These are phyloP conservation scores for Hippopotamus amphibius DNA, from an alignment of 2,113 vertebrate species.

Conservation along the genomic window DNA sequence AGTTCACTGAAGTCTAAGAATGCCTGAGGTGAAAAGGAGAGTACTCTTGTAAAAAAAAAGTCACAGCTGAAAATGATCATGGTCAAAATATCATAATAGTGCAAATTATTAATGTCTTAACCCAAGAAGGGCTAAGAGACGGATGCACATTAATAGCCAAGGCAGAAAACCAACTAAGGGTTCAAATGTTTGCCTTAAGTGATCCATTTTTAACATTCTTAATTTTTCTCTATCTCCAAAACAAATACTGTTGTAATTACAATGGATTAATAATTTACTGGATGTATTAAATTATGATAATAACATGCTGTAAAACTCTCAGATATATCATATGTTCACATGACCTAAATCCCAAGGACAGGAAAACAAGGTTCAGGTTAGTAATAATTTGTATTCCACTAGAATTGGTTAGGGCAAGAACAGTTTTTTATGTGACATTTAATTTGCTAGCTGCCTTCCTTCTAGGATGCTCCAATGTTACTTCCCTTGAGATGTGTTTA, in stretches of 20 bases:
- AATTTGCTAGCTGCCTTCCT: background rate
- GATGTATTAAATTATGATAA: slow-evolving; percentile 52
- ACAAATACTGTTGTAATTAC: slow-evolving; percentile 59
- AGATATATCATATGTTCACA: background rate
- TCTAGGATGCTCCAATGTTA: background rate
- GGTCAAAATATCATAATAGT: background rate
- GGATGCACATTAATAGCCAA: background rate
- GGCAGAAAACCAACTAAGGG: slow-evolving; percentile 31
- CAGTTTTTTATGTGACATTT: background rate
- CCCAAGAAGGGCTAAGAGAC: background rate
- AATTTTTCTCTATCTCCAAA: slow-evolving; percentile 51
- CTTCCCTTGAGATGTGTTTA: background rate
- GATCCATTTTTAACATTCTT: slow-evolving; percentile 41
- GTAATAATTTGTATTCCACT: background rate
- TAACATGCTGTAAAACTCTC: background rate
- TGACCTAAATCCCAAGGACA: background rate
- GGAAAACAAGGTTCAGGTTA: slow-evolving; percentile 23
- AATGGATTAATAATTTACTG: slow-evolving; percentile 18
- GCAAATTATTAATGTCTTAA: slow-evolving; percentile 46
- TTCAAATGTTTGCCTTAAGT: slow-evolving; percentile 57
- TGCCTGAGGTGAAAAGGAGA: slow-evolving; percentile 11
- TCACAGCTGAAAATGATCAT: slow-evolving; percentile 67
- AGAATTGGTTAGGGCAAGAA: background rate
- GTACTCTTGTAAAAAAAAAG: background rate
- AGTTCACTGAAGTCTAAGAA: slow-evolving; percentile 34